These are phyloP conservation scores for Anthrax anthrax DNA, from an alignment of 2,888 invertebrate genomes.

Conservation along the genomic window DNA sequence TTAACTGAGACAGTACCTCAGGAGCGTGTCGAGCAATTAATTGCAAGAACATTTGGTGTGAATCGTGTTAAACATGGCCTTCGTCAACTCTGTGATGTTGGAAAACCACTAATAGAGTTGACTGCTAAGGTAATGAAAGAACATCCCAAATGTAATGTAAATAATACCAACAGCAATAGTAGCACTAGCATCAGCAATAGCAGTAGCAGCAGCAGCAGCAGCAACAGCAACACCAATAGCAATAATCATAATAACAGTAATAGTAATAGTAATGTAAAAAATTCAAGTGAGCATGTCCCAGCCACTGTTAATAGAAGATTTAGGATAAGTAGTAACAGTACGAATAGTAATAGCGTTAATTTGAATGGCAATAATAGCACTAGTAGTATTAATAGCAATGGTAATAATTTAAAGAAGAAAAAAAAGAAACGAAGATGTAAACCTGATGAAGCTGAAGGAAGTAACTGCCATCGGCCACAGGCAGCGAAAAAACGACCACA, in stretches of 20 bases:
- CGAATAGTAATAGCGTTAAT: constrained; percentile 16
- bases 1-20: constrained; percentile 44
- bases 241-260: background rate
- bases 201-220: constrained; percentile 9
- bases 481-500: constrained; percentile 18
- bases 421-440: constrained; percentile 27
- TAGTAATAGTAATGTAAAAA: too few species aligned
- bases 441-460: constrained; percentile 25
- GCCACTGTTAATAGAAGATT: constrained; percentile 3
- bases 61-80: constrained; percentile 35
- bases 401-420: constrained; percentile 18
- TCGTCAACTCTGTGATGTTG: constrained; percentile 36
- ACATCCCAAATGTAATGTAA: constrained; percentile 31
- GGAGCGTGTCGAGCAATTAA: constrained; percentile 38
- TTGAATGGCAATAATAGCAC: constrained; percentile 16
- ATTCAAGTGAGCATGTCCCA: background rate
- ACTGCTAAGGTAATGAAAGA: constrained; percentile 33
- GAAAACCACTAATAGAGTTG: constrained; percentile 31
- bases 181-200: constrained; percentile 12
- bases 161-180: constrained; percentile 11
- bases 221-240: background rate
- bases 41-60: constrained; percentile 36
- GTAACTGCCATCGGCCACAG: constrained; percentile 23
- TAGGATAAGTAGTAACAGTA: constrained; percentile 12
- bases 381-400: constrained; percentile 8